Evolutionary conservation across 2,888 invertebrate species (phyloP), one percentile per base, ranked within the genome.

Genomic region (Napeogenes inachia): DNA sequence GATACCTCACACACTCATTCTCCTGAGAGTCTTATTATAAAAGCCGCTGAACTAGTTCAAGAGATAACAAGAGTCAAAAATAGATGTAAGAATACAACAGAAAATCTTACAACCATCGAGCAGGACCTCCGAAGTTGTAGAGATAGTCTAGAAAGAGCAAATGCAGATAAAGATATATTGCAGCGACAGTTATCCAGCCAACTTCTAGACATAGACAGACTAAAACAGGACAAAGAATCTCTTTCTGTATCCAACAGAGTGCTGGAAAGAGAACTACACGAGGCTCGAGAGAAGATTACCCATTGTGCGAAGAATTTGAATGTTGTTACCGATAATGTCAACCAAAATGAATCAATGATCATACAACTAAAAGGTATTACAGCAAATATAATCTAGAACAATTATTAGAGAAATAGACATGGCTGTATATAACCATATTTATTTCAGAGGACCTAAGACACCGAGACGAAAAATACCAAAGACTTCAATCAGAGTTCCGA

Each of bases 211-310:
- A 84, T 94, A 33, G 94, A 95, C 67, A 92, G 95, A 60, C 85
- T 94, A 42, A 92, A 94, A 68, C 95, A 95, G 83, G 96, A 96
- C 71, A 94, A 95, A 70, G 96, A 96, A 72, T 91, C 94, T 13
- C 85, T 95, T 54, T 91, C 94, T 66, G 94, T 95, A 74, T 94
- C 94, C 69, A 93, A 94, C 73, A 92, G 95, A 64, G 93, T 95
- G 0, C 84, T 93, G 0, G 96, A 96, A 74, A 89, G 95, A 59
- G 96, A 96, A 75, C 80, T 95, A 64, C 92, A 92, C 62, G 94
- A 95, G 59, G 91, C 92, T 32, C 91, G 93, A 73, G 94, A 95
- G 62, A 94, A 95, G 73, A 78, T 94, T 59, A 87, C 93, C 5
- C 89, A 92, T 67, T 92, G 93, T 54, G 92, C 92, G 59, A 91